phyloP scores from a whole-genome alignment of 2,888 invertebrate genomes.

The Sepiola atlantica region DNA sequence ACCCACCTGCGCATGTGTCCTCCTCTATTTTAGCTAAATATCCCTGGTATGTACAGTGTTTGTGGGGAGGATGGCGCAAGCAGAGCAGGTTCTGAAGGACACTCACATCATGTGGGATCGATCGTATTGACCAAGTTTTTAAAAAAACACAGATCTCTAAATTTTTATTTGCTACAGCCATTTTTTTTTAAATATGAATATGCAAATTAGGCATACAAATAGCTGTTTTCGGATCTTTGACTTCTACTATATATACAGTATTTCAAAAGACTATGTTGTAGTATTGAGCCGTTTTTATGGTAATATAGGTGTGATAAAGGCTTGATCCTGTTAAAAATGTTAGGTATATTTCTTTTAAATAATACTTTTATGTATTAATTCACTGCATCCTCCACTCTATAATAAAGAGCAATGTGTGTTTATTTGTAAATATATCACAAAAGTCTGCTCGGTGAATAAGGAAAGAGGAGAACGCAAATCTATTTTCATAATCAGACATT shows the following conservation, averaged over 20 bases:
- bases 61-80: background rate
- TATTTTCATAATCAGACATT: too few relatives aligned
- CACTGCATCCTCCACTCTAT: background rate
- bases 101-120: background rate
- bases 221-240: too few relatives aligned
- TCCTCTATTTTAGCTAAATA: constrained; percentile 43
- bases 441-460: too few relatives aligned
- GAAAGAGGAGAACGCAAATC: too few relatives aligned
- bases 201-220: too few relatives aligned
- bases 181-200: background rate
- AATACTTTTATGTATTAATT: background rate
- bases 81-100: background rate
- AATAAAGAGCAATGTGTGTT: too few relatives aligned
- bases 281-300: too few relatives aligned
- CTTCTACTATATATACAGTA: too few relatives aligned
- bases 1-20: constrained; percentile 35
- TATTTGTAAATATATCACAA: too few relatives aligned
- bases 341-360: background rate
- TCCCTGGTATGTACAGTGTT: constrained; percentile 36
- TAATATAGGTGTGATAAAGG: too few relatives aligned
- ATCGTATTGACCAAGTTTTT: background rate
- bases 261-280: too few relatives aligned
- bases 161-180: background rate
- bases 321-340: too few relatives aligned
- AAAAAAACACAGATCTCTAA: background rate